Percentiles rank a stretch among this genome's conserved stretches.
phyloP scores from a whole-genome alignment of 2,113 vertebrate genomes.

The Callaeas wilsoni region DNA sequence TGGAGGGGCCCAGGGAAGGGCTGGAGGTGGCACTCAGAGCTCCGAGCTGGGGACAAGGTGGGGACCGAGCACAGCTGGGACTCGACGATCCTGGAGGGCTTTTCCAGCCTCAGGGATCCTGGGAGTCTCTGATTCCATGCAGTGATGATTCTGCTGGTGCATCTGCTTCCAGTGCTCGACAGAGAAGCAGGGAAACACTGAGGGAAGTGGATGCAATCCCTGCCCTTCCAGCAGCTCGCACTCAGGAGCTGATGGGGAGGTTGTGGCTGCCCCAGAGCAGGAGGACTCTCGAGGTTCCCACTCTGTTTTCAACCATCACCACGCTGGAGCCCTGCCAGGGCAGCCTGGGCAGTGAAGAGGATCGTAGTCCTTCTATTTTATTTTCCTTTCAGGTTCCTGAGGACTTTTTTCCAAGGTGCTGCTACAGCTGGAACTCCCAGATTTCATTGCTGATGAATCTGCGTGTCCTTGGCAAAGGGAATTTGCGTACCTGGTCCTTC shows the following conservation, averaged over 20 bases:
- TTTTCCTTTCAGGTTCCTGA: background rate
- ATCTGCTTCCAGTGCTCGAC: background rate
- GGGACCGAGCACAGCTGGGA: rapidly evolving
- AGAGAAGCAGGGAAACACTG: background rate
- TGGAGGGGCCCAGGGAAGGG: background rate
- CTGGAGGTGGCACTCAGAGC: background rate
- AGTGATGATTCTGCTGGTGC: background rate
- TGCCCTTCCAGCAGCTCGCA: background rate
- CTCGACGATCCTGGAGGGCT: background rate
- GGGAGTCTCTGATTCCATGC: background rate
- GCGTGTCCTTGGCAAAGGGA: background rate
- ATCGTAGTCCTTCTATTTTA: background rate
- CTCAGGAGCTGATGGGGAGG: background rate
- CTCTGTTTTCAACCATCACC: background rate
- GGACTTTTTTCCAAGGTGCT: background rate
- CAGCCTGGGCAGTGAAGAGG: background rate
- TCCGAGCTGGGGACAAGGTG: background rate
- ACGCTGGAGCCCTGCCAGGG: background rate
- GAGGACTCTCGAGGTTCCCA: rapidly evolving
- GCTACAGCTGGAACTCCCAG: background rate
- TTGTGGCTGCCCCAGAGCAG: background rate
- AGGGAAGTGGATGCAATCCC: background rate
- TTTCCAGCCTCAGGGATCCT: background rate
- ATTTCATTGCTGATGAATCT: background rate
- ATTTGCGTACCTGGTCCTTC: background rate